Evolutionary conservation across 2,888 invertebrate species (phyloP), one percentile per base, ranked within the genome.

Genomic region (Cephus rjabovi): DNA sequence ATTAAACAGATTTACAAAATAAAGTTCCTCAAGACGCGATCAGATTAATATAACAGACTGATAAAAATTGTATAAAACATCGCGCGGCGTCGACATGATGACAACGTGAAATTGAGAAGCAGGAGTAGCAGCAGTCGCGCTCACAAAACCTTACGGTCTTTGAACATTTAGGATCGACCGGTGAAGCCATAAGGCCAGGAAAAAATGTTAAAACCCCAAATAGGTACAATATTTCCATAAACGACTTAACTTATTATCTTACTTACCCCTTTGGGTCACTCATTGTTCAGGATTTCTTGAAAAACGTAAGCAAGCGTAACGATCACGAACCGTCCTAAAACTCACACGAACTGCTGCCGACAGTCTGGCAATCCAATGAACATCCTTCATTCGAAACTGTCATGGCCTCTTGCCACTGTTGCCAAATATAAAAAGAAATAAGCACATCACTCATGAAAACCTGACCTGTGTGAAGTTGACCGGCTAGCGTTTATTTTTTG

Each of bases 41-140:
- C 56, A 56, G 9, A 56, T 56, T 23, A 56, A 23, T 56, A 56
- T 56, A 56, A 23, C 23, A 23, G 1, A 75, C 69, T 34, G 12
- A 34, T 68, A 68, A 75, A 12, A 30, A 76, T 75, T 70, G 56
- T 75, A 30, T 9, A 4, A 73, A 76, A 78, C n/a, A 68, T 56
- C 84, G 80, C 75, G 75, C 80, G 81, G 83, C 87, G 87, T 89
- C 91, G 92, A 91, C 91, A 92, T 91, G 92, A 92, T 92, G 92
- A 92, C 92, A 92, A 90, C 86, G 92, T 92, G 88, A 88, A 91
- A 91, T 92, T 92, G 91, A 89, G 87, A 87, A 85, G 71, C 71
- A 31, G 31, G 91, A 89, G 87, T 87, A 85, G 85, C 85, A 84
- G 83, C 80, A 81, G 83, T 83, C 81, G 81, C 84, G 83, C 82